These are phyloP conservation scores for Circaetus cinerascens DNA, from an alignment of 2,113 vertebrate genomes.

Conservation along the genomic window DNA sequence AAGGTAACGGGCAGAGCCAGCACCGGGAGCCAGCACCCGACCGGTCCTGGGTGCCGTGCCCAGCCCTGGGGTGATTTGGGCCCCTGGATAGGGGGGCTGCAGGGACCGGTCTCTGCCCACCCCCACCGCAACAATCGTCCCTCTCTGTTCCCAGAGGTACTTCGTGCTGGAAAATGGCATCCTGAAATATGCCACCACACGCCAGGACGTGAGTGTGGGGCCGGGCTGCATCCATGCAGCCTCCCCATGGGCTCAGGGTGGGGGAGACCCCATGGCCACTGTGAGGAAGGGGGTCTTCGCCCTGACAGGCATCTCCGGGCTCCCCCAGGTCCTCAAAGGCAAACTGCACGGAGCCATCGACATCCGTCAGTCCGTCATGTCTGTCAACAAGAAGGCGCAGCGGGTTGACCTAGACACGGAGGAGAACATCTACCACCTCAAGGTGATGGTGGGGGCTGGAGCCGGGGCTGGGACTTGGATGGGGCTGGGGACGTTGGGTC, in stretches of 20 bases:
- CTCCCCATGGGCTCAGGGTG: rapidly evolving
- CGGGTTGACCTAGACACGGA: conserved; percentile 91
- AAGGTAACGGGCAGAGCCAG: conserved; percentile 74
- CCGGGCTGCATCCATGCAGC: rapidly evolving
- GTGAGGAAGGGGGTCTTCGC: background rate
- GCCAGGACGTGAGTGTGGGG: conserved; percentile 85
- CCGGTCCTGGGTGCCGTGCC: background rate
- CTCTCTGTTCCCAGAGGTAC: conserved; percentile 78
- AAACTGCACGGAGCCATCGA: conserved; percentile 89
- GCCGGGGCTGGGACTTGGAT: rapidly evolving
- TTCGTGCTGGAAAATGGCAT: conserved; percentile 88
- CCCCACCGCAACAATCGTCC: rapidly evolving
- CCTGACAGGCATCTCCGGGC: background rate
- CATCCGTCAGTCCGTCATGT: conserved; percentile 89
- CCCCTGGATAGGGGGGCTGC: rapidly evolving
- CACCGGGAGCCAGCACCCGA: rapidly evolving
- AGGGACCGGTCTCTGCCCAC: background rate
- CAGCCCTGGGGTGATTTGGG: background rate
- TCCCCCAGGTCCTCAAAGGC: conserved; percentile 80
- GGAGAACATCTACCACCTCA: conserved; percentile 91
- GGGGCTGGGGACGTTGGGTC: rapidly evolving
- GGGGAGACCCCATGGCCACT: background rate
- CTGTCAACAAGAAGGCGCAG: conserved; percentile 90
- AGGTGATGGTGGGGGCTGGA: conserved; percentile 59
- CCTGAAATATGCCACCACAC: conserved; percentile 84